Evolutionary conservation across 2,113 vertebrate species (phyloP).

Genomic region (Aleadryas rufinucha): DNA sequence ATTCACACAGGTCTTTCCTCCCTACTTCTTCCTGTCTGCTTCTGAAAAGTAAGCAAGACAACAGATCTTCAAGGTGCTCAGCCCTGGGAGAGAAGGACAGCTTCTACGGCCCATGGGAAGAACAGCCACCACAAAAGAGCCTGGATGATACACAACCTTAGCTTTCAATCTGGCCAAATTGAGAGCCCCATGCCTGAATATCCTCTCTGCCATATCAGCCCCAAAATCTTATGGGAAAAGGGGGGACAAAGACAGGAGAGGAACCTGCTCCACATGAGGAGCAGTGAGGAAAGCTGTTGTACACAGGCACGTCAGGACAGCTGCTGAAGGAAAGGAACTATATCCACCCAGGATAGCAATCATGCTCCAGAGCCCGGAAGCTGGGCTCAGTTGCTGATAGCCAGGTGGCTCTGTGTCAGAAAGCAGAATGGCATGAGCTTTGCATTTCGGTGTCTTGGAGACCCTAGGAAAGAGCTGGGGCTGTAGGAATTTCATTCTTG

Average conservation of each 20-base stretch:
- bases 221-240: neutral
- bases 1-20: slow-evolving; percentile 17
- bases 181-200: neutral
- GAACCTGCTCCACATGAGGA: rapidly evolving
- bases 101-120: neutral
- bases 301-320: neutral
- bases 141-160: neutral
- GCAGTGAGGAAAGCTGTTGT: neutral
- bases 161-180: neutral
- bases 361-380: neutral
- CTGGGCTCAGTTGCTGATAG: neutral
- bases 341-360: neutral
- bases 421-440: neutral
- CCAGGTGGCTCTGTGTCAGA: neutral
- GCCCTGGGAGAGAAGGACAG: neutral
- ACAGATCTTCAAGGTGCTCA: slow-evolving; percentile 26
- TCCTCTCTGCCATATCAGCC: neutral
- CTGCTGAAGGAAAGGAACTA: neutral
- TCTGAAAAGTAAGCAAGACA: slow-evolving; percentile 24
- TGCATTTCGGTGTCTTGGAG: neutral
- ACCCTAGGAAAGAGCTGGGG: neutral
- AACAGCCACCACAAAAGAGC: neutral
- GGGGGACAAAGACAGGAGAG: neutral
- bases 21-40: neutral
- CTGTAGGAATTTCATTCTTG: neutral